These are phyloP conservation scores for Fissipunctia ypsillon DNA, from an alignment of 2,888 invertebrate genomes.

Conservation along the genomic window DNA sequence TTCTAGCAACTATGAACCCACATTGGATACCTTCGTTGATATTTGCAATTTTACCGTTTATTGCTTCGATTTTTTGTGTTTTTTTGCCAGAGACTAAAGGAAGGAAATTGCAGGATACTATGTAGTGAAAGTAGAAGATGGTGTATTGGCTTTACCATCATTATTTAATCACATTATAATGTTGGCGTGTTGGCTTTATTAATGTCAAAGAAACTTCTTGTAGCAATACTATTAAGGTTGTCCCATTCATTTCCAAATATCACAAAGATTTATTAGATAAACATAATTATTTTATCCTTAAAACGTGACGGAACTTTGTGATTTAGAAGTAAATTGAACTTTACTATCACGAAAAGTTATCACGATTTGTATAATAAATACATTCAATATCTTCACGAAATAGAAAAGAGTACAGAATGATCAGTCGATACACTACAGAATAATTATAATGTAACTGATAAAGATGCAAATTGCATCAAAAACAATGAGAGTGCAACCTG, in stretches of 20 bases:
- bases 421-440: background rate
- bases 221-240: slow-evolving; percentile 27
- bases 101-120: slow-evolving; percentile 70
- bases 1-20: slow-evolving; percentile 73
- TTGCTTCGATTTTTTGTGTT: slow-evolving; percentile 70
- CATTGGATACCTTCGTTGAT: slow-evolving; percentile 77
- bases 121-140: slow-evolving; percentile 1
- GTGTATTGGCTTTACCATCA: background rate
- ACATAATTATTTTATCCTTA: slow-evolving; percentile 50
- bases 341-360: slow-evolving; percentile 45
- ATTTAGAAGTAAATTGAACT: slow-evolving; percentile 51
- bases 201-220: slow-evolving; percentile 22
- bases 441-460: background rate
- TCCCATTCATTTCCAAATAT: slow-evolving; percentile 42
- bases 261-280: slow-evolving; percentile 43
- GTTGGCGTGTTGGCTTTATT: slow-evolving; percentile 16
- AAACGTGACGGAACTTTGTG: slow-evolving; percentile 47
- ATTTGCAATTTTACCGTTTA: slow-evolving; percentile 73
- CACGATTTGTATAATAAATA: slow-evolving; percentile 50
- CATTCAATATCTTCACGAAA: slow-evolving; percentile 30
- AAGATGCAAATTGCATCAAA: background rate
- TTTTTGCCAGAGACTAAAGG: slow-evolving; percentile 79
- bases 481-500: background rate
- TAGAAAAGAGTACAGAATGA: slow-evolving; percentile 9
- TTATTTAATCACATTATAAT: slow-evolving; percentile 13